These are phyloP conservation scores for Mormyrus iriodes DNA, from an alignment of 2,113 vertebrate genomes.

Conservation along the genomic window DNA sequence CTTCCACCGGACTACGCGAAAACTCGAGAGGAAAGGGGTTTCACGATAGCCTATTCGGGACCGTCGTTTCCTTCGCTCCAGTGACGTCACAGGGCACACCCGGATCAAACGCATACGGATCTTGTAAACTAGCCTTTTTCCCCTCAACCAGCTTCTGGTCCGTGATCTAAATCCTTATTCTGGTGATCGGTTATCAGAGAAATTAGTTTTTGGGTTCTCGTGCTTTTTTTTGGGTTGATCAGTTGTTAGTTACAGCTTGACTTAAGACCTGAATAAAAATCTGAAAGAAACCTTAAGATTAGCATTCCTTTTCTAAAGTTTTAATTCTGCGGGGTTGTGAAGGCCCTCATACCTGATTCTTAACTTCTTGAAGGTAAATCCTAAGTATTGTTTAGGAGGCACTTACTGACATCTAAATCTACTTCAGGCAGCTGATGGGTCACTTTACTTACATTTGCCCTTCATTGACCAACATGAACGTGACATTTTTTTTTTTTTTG, in stretches of 20 bases:
- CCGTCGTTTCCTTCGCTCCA: not conserved
- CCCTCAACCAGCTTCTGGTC: not conserved
- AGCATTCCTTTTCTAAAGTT: slow-evolving; percentile 11
- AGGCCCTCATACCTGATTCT: not conserved
- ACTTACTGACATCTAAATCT: not conserved
- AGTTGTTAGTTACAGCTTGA: not conserved
- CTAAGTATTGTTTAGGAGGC: not conserved
- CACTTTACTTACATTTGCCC: not conserved
- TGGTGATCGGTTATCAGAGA: not conserved
- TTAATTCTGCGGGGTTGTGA: not conserved
- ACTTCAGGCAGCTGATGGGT: not conserved
- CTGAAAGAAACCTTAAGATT: slow-evolving; percentile 1
- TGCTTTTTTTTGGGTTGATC: not conserved
- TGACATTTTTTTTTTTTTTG: not conserved
- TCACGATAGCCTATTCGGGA: not conserved
- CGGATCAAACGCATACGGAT: not conserved
- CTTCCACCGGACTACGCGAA: slow-evolving; percentile 28
- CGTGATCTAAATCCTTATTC: not conserved
- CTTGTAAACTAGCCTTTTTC: slow-evolving; percentile 9
- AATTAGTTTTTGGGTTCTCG: not conserved
- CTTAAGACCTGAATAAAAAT: slow-evolving; percentile 8
- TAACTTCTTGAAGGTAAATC: not conserved
- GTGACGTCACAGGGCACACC: not conserved
- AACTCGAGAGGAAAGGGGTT: slow-evolving; percentile 28
- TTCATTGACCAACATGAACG: not conserved